phyloP scores from a whole-genome alignment of 2,113 vertebrate genomes.

The pig (Sus scrofa) region T2T-Sscrofa CM000819.6:102930001-102930500 shows the following conservation, averaged over 20 bases:
- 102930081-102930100: conserved; percentile 31
- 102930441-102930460: conserved; percentile 81
- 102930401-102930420: conserved; percentile 87
- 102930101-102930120: not conserved
- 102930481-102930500: conserved; percentile 74
- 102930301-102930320: conserved; percentile 90
- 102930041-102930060: not conserved
- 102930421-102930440: conserved; percentile 84
- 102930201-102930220: conserved; percentile 64
- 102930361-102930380: conserved; percentile 76
- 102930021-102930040: not conserved
- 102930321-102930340: conserved; percentile 88
- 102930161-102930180: conserved; percentile 46
- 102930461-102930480: conserved; percentile 59
- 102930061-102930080: not conserved
- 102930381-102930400: conserved; percentile 89
- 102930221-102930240: conserved; percentile 68
- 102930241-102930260: conserved; percentile 89
- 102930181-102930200: conserved; percentile 71
- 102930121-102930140: not conserved
- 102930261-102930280: conserved; percentile 92
- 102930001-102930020: not conserved
- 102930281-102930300: conserved; percentile 89
- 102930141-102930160: not conserved
- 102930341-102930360: conserved; percentile 68